Base-by-base conservation (phyloP, 2,888 invertebrate genomes). In the Tillus elongatus region DNA sequence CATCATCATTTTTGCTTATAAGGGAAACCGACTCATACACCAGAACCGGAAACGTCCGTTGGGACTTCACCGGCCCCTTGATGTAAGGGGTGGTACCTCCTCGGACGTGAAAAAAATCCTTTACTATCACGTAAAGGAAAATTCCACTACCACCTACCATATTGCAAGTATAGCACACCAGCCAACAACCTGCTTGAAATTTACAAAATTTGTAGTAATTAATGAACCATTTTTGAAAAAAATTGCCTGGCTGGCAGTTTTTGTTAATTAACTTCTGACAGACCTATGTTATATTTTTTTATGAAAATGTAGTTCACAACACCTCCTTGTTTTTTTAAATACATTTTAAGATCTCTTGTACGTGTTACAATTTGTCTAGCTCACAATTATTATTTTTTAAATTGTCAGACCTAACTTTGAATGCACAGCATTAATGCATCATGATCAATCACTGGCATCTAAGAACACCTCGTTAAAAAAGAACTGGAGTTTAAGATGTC, bases 401-500 rank as follows among this genome's bases (percentile, higher is more conserved):
- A 8, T 19, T 19, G 24, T 19, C 24, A 19, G 24, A 19, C 24
- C n/a, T 19, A 6, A 19, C n/a, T 19, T 19, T 19, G 24, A 19
- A 19, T 19, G 24, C 24, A n/a, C 24, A 19, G 24, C 24, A 19
- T 19, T n/a, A 6, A 19, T 19, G 24, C n/a, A 19, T 19, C 24
- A 19, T 8, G 24, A 19, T 19, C 24, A 19, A 19, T 19, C 24
- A 19, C 24, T 19, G 24, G 24, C 24, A 19, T 19, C n/a, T 19
- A 19, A 19, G 24, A 19, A 19, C 24, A 19, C 24, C 24, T 19
- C 24, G 24, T 19, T 19, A 19, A 19, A 19, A 19, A 19, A 19
- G 6, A 19, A 19, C 24, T 19, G 24, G n/a, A 19, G 24, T n/a
- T 19, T 19, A 19, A 6, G 24, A 19, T 19, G 24, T 19, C 24